Base-by-base conservation (phyloP, 2,888 invertebrate species). In the Eudasyphora cyanicolor region DNA sequence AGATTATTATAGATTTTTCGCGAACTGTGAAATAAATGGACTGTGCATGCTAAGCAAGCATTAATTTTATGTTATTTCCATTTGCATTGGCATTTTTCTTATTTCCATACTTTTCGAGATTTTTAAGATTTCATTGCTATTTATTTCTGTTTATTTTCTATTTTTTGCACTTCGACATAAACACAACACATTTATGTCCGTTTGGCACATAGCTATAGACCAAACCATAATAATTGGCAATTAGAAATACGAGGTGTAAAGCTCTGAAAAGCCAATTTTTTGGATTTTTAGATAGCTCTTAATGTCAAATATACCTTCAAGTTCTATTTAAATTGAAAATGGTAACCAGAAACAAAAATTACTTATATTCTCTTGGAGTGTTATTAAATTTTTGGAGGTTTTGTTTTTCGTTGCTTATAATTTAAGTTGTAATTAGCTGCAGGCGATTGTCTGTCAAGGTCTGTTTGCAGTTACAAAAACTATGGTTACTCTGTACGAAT, bases 161-260 rank as follows among this genome's bases (percentile, higher is more conserved):
- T 71, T n/a, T n/a, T 24, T 10, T 42, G 7, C 3, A 62, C 32
- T 32, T 62, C 64, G 38, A 17, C 35, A 64, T n/a, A 64, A 57
- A 35, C 64, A 21, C 32, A 29, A 64, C 7, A 35, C 32, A 17
- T 67, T 54, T 29, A 7, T 49, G 69, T 17, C 62, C 10, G 17
- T 64, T 49, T 62, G 8, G 12, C 17, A 10, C 14, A 24, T 67
- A 5, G 32, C 32, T 2, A 5, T 14, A n/a, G 12, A 73, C 45
- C n/a, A 45, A 49, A 51, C 51, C 19, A 51, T 3, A 51, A 35
- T 75, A 80, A 80, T 80, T 80, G 80, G 62, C 80, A 83, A 83
- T 83, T 78, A 80, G 70, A 83, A 83, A 83, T 80, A 83, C 69
- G 80, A 83, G 83, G 83, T 80, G 83, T 80, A 83, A 83, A 83